phyloP scores from a whole-genome alignment of 2,113 vertebrate genomes.

The Sus scrofa region DNA sequence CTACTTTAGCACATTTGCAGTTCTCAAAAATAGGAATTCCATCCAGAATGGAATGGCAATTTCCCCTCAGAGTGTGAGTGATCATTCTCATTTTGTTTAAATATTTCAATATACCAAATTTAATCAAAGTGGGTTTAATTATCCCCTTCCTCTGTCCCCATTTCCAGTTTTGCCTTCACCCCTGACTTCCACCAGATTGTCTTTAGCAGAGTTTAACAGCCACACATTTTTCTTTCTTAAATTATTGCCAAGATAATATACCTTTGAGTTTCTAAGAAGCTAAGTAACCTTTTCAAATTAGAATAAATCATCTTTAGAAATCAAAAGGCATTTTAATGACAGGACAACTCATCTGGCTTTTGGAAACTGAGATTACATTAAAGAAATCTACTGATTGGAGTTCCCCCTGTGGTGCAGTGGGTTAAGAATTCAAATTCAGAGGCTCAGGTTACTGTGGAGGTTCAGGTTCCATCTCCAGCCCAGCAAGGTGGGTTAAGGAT shows the following conservation, averaged over 20 bases:
- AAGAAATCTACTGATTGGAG: constrained; percentile 64
- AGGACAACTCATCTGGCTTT: constrained; percentile 74
- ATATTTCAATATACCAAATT: constrained; percentile 59
- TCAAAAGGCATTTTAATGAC: constrained; percentile 67
- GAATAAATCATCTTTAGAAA: constrained; percentile 78
- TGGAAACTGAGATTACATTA: constrained; percentile 60
- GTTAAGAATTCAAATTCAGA: no score
- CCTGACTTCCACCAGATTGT: constrained; percentile 37
- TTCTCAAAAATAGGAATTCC: constrained; percentile 78
- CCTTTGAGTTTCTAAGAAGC: constrained; percentile 68
- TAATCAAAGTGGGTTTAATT: constrained; percentile 64
- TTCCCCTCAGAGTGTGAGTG: constrained; percentile 69
- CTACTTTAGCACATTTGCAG: constrained; percentile 77
- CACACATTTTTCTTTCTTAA: constrained; percentile 63
- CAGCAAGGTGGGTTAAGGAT: no score
- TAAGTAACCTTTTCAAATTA: constrained; percentile 76
- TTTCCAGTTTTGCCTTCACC: constrained; percentile 17
- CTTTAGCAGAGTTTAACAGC: constrained; percentile 71
- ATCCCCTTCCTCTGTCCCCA: constrained; percentile 24
- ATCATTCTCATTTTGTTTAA: constrained; percentile 72
- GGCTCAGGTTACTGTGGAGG: no score
- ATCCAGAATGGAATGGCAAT: constrained; percentile 71
- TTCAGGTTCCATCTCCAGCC: no score
- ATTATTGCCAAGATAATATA: constrained; percentile 70
- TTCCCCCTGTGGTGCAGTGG: no score